A percentile compares a stretch with the other conserved stretches of the same genome.
Conservation (phyloP, 2,888 invertebrate species). For the Dorcus parallelipipedus region DNA sequence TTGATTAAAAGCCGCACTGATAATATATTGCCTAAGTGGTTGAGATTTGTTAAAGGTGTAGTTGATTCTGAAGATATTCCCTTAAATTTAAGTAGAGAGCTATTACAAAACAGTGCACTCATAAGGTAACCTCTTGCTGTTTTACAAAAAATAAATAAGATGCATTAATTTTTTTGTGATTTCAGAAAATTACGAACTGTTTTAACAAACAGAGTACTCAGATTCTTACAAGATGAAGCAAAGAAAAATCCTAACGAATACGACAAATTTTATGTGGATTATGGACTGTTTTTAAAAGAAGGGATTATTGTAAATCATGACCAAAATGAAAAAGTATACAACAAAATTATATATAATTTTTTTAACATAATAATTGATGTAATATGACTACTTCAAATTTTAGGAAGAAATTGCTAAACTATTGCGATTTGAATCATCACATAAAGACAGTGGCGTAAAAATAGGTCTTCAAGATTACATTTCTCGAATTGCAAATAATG, state of each 20-base stretch:
- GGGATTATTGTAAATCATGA: conserved; percentile 86
- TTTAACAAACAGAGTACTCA: conserved; percentile 76
- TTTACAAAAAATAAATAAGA: background rate
- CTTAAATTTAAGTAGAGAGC: conserved; percentile 90
- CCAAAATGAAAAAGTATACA: conserved; percentile 71
- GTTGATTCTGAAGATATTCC: conserved; percentile 99
- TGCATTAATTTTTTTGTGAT: conserved; percentile 11
- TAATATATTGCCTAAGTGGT: conserved; percentile 89
- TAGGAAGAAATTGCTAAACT: conserved; percentile 89
- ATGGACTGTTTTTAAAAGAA: conserved; percentile 90
- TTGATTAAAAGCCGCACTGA: conserved; percentile 90
- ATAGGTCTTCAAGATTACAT: conserved; percentile 80
- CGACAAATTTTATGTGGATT: conserved; percentile 85
- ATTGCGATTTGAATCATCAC: conserved; percentile 89
- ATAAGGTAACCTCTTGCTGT: conserved; percentile 61
- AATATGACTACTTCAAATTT: conserved; percentile 21
- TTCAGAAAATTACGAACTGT: conserved; percentile 77
- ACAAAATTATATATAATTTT: conserved; percentile 1
- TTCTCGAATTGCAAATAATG: conserved; percentile 65
- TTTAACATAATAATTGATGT: background rate
- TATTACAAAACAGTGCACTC: conserved; percentile 89
- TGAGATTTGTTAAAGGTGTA: conserved; percentile 94
- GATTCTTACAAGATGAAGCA: conserved; percentile 81
- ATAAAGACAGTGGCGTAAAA: conserved; percentile 63
- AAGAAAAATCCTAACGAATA: conserved; percentile 80